These are phyloP conservation scores for Leguminivora glycinivorella DNA, from an alignment of 1,140 invertebrate species.

Conservation along the genomic window DNA sequence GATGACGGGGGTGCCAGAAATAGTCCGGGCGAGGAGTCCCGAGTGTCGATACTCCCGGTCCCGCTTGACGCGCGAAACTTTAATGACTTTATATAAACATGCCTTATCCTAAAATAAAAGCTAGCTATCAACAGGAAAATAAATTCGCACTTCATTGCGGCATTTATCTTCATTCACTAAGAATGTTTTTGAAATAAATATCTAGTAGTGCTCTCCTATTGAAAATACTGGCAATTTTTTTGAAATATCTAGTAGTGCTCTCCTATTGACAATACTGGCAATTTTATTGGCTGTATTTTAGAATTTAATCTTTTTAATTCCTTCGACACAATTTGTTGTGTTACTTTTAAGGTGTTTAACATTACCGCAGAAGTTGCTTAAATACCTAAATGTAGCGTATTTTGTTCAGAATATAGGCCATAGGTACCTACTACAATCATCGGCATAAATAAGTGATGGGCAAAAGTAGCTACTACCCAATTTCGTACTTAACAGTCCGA, in stretches of 20 bases:
- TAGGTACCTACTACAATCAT: no score
- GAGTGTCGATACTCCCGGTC: slow-evolving; percentile 49
- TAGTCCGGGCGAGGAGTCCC: slow-evolving; percentile 49
- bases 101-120: slow-evolving; percentile 27
- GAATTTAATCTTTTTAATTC: neutral
- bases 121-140: slow-evolving; percentile 17
- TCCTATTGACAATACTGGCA: neutral
- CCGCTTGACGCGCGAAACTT: slow-evolving; percentile 56
- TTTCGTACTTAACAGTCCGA: neutral
- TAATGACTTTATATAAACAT: slow-evolving; percentile 50
- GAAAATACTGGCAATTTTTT: neutral
- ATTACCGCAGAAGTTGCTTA: neutral
- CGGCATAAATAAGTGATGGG: neutral
- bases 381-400: slow-evolving; percentile 32
- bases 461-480: neutral
- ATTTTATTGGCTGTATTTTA: neutral
- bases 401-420: slow-evolving; percentile 39
- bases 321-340: neutral
- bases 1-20: slow-evolving; percentile 53
- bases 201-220: neutral
- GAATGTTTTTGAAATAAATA: slow-evolving; percentile 7
- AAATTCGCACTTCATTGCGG: slow-evolving; percentile 21
- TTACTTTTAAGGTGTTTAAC: neutral
- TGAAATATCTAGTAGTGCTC: neutral
- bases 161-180: slow-evolving; percentile 8